Evolutionary conservation across 1,140 invertebrate species (phyloP), one percentile per base, ranked within the genome.

Genomic region (Drosophila tani): DNA sequence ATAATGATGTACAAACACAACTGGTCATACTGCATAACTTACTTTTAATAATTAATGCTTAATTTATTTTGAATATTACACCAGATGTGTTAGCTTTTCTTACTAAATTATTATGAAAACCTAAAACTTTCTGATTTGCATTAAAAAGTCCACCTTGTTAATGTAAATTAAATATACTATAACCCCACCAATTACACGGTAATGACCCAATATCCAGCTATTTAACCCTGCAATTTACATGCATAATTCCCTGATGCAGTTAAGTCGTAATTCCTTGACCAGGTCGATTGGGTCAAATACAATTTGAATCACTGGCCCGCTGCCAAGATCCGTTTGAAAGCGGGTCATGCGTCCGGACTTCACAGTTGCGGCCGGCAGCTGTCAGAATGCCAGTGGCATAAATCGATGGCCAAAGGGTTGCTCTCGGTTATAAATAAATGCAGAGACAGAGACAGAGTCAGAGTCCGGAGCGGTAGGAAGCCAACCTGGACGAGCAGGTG

Each of bases 321-420:
- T 59, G 70, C 70, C 70, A 49, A 17, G 70, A 60, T 73, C 38
- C 46, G 53, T n/a, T 50, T 50, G 24, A 35, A 73, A 71, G 69
- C 66, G 68, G 67, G 69, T 73, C 69, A 43, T 43, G 67, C 67
- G 68, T 73, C 69, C 68, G 64, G 63, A 43, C 51, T 57, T 55
- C 14, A 55, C 53, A 41, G 40, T 45, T 55, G 14, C 32, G 68
- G 41, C 21, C 17, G 38, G 66, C 69, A 40, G 66, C 51, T 73
- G 69, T 71, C 69, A 45, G 69, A 50, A 40, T 51, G 58, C 58
- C 58, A 64, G 70, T 40, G 43, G 66, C 58, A 75, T 64, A 75
- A 75, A 75, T 75, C 71, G 71, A 75, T 75, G 49, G 38, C 70
- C 41, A 55, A 75, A 47, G 71, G 69, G 58, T 75, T 75, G 71